Evolutionary conservation across 1,140 invertebrate genomes (phyloP).

Genomic region (Drosophila nannoptera): DNA sequence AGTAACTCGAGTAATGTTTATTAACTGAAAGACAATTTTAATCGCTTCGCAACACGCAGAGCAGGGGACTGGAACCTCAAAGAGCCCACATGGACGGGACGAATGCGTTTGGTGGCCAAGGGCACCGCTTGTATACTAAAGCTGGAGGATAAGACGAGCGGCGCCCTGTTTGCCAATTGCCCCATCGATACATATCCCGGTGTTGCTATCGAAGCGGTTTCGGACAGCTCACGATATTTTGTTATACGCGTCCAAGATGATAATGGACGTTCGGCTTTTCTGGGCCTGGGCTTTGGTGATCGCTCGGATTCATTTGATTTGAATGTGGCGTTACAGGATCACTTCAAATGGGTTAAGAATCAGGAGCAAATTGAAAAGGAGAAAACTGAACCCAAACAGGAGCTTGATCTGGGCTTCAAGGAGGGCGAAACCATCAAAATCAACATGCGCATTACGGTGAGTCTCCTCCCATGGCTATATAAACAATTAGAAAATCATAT

Average conservation of each 20-base stretch:
- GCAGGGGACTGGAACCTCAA: slow-evolving; percentile 99
- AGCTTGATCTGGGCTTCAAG: slow-evolving; percentile 97
- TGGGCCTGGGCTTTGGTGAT: slow-evolving; percentile 98
- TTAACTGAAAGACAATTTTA: slow-evolving; percentile 10
- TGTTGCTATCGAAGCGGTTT: slow-evolving; percentile 95
- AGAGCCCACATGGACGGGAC: slow-evolving; percentile 97
- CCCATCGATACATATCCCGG: slow-evolving; percentile 98
- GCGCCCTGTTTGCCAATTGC: slow-evolving; percentile 98
- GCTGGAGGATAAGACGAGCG: slow-evolving; percentile 96
- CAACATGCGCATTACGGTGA: slow-evolving; percentile 97
- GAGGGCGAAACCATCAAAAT: slow-evolving; percentile 99
- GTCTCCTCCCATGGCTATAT: slow-evolving; percentile 39
- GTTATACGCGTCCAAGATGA: slow-evolving; percentile 97
- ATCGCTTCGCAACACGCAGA: slow-evolving; percentile 80
- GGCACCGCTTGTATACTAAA: slow-evolving; percentile 93
- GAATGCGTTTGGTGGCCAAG: slow-evolving; percentile 93
- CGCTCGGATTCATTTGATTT: slow-evolving; percentile 99
- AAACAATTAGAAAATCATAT: background rate
- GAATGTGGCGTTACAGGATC: slow-evolving; percentile 98
- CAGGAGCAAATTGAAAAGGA: slow-evolving; percentile 93
- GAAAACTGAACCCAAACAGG: slow-evolving; percentile 86
- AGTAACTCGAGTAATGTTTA: slow-evolving; percentile 10
- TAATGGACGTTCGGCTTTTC: slow-evolving; percentile 96
- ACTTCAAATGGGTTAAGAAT: slow-evolving; percentile 98
- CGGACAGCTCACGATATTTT: slow-evolving; percentile 99